phyloP scores from a whole-genome alignment of 2,113 vertebrate genomes.

The Nanorana parkeri region DNA sequence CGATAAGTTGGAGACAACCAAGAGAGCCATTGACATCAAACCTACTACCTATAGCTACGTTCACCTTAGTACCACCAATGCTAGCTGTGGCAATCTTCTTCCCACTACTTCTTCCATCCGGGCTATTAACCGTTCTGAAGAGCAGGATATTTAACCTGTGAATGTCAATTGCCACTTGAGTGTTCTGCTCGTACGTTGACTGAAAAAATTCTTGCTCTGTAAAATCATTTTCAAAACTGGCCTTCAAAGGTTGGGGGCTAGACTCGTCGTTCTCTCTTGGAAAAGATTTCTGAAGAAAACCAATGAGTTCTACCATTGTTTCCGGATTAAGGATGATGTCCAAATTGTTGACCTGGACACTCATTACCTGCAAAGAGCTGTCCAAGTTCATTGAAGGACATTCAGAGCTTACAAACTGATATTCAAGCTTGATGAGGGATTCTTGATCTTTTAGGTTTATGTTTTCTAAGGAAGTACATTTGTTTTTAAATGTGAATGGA shows the following conservation, averaged over 20 bases:
- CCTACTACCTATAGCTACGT: conserved; percentile 87
- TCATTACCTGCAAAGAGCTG: conserved; percentile 91
- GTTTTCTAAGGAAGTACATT: conserved; percentile 55
- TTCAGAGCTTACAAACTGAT: conserved; percentile 96
- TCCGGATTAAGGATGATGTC: conserved; percentile 98
- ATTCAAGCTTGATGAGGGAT: conserved; percentile 92
- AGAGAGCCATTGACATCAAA: conserved; percentile 90
- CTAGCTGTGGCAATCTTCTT: conserved; percentile 97
- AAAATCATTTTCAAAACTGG: conserved; percentile 69
- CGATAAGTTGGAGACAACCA: conserved; percentile 90
- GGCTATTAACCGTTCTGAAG: conserved; percentile 84
- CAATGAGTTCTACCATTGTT: conserved; percentile 95
- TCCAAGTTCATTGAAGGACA: conserved; percentile 95
- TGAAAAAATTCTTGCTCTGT: conserved; percentile 79
- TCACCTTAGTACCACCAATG: conserved; percentile 91
- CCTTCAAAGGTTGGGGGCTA: conserved; percentile 77
- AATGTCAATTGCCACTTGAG: conserved; percentile 92
- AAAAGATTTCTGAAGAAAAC: conserved; percentile 95
- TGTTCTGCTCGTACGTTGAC: conserved; percentile 89
- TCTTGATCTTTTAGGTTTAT: conserved; percentile 80
- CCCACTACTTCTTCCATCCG: conserved; percentile 85
- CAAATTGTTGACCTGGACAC: conserved; percentile 92
- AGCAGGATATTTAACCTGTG: conserved; percentile 92
- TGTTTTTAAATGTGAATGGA: conserved; percentile 8
- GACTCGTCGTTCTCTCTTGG: conserved; percentile 86